phyloP scores from a whole-genome alignment of 2,797 vertebrate species.

The Holocentrus rufus region DNA sequence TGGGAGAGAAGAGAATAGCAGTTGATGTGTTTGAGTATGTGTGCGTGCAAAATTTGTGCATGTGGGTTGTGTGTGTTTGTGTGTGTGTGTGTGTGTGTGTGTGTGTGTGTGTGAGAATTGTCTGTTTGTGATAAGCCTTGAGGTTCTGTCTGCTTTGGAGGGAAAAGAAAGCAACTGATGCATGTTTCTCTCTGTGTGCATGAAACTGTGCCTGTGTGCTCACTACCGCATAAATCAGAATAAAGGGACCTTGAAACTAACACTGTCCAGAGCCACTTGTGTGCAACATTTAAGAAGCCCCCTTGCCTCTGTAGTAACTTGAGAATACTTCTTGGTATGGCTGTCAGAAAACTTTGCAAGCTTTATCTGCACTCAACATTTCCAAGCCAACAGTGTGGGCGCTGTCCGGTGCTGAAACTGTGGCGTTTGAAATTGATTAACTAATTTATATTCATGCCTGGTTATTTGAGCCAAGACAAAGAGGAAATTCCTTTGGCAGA shows the following conservation, averaged over 20 bases:
- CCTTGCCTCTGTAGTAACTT: neutral
- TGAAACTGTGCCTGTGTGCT: too few relatives aligned
- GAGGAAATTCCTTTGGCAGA: constrained; percentile 41
- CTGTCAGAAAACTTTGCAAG: neutral
- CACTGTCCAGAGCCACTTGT: neutral
- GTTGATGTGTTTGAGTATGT: neutral
- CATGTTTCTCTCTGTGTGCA: neutral
- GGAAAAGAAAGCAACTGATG: neutral
- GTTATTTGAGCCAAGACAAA: constrained; percentile 43
- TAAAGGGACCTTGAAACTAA: neutral
- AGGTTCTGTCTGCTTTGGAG: neutral
- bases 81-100: too few relatives aligned
- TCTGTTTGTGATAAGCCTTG: neutral
- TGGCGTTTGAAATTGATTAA: constrained; percentile 56
- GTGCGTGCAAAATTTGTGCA: neutral
- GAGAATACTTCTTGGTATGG: neutral
- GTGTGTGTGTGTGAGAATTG: too few relatives aligned
- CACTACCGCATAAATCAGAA: too few relatives aligned
- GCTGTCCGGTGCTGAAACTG: constrained; percentile 29
- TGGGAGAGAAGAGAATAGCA: too few relatives aligned
- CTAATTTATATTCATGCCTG: constrained; percentile 59
- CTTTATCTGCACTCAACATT: constrained; percentile 41
- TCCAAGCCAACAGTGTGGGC: constrained; percentile 43
- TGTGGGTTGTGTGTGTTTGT: neutral
- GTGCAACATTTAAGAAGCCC: constrained; percentile 2